Evolutionary conservation across 2,113 vertebrate genomes (phyloP), one percentile per base, ranked within the genome.

Genomic region (Nothobranchius kuhntae): DNA sequence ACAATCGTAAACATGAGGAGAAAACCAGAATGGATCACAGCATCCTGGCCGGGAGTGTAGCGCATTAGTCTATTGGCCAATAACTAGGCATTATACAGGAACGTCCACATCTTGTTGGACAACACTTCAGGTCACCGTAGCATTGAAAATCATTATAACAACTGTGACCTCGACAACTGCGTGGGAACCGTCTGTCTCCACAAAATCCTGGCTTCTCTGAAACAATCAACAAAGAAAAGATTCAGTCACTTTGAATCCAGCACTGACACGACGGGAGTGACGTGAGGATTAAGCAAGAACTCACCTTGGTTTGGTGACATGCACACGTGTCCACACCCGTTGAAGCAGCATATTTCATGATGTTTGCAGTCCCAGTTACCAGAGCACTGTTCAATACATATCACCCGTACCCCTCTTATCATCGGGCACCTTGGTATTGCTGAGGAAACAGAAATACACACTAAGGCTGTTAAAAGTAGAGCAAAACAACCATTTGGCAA

Each of bases 251-350:
- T 26, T 4, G 21, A 12, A 14, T 40, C 38, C 9, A 56, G 13
- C 30, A 40, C 6, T 2, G n/a, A 36, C 2, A 44, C 10, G 12
- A 24, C 7, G 15, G 0, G 4, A 5, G 9, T 38, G 1, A 44
- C 9, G 30, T 30, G 30, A 21, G 21, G 21, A 21, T 21, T 21
- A 21, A 21, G 21, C 21, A 21, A 21, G 30, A 40, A 53, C 73
- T 59, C 36, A 93, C 93, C 92, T 88, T 17, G 86, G 75, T 92
- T 82, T 3, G 92, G 91, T n/a, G 50, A 21, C 1, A 68, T 85
- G 58, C 93, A 94, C 48, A 83, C 47, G 17, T 93, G 90, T 6
- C 92, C 92, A 74, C 93, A 94, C 24, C 92, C 92, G 21, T 92
- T 93, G 65, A 38, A 36, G 83, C 93, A 94, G 85, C 93, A 94